phyloP scores from a whole-genome alignment of 2,888 invertebrate genomes.

The Gortyna flavago region DNA sequence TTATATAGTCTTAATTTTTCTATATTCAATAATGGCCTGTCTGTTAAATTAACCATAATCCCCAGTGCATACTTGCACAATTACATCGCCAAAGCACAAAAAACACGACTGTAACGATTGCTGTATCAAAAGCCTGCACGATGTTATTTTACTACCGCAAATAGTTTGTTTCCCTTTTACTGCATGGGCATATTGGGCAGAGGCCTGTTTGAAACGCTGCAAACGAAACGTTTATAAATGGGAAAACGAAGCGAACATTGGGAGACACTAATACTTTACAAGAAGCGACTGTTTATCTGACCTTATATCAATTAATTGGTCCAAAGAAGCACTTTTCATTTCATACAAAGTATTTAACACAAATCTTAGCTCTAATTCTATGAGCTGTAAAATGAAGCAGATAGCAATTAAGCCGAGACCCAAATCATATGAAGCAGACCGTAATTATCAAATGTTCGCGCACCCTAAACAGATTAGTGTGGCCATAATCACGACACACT shows the following conservation, averaged over 20 bases:
- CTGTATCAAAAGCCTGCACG: conserved; percentile 17
- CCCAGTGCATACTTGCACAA: too few relatives aligned
- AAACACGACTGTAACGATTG: conserved; percentile 12
- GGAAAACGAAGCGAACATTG: neutral
- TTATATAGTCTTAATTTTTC: neutral
- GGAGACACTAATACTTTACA: neutral
- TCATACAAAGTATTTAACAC: neutral
- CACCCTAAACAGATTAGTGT: conserved; percentile 44
- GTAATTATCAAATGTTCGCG: conserved; percentile 45
- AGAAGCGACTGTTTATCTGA: neutral
- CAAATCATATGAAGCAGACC: conserved; percentile 38
- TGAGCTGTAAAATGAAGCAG: conserved; percentile 18
- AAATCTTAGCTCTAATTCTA: neutral
- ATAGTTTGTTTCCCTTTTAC: conserved; percentile 1
- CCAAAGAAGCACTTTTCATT: neutral
- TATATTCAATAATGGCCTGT: neutral
- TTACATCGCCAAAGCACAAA: neutral
- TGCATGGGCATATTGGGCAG: neutral
- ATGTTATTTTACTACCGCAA: conserved; percentile 8
- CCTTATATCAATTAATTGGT: neutral
- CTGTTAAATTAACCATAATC: neutral
- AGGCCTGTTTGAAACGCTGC: neutral
- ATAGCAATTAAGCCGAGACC: conserved; percentile 26
- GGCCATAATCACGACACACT: conserved; percentile 35
- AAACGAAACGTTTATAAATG: neutral